Conservation (phyloP, 1,140 invertebrate species). For the Oryzaephilus surinamensis region DNA sequence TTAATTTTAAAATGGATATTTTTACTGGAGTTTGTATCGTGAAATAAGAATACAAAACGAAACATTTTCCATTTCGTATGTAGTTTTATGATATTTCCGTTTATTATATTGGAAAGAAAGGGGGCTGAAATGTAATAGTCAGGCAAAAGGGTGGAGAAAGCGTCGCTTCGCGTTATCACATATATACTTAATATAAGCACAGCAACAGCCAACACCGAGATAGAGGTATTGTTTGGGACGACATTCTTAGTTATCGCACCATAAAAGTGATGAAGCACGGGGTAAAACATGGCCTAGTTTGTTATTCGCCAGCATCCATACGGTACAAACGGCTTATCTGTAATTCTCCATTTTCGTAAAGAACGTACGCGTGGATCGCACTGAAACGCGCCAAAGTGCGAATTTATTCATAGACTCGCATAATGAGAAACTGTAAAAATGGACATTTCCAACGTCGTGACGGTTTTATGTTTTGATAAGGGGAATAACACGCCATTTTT, state of each 20-base stretch:
- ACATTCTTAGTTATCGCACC: slow-evolving; percentile 15
- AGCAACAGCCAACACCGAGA: no score
- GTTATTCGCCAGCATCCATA: slow-evolving; percentile 29
- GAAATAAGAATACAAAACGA: no score
- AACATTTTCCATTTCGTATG: no score
- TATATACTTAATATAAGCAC: no score
- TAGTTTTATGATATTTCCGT: no score
- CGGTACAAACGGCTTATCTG: slow-evolving; percentile 28
- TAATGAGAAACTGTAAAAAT: slow-evolving; percentile 45
- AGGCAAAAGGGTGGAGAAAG: no score
- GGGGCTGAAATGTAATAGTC: no score
- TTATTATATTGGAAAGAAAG: no score
- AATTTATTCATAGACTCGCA: slow-evolving; percentile 43
- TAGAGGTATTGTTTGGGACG: slow-evolving; percentile 8
- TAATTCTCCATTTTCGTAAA: slow-evolving; percentile 32
- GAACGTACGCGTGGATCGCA: slow-evolving; percentile 18
- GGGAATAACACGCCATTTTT: slow-evolving; percentile 35
- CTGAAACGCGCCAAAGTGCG: slow-evolving; percentile 35
- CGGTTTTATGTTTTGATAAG: slow-evolving; percentile 42
- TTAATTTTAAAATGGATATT: no score
- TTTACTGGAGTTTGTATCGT: no score
- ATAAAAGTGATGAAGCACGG: slow-evolving; percentile 28
- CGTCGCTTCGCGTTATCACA: no score
- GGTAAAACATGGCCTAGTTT: slow-evolving; percentile 30
- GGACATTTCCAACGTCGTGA: slow-evolving; percentile 37